Percentiles rank a stretch among this genome's conserved stretches.
phyloP scores from a whole-genome alignment of 2,113 vertebrate genomes.

The Clarias gariepinus region DNA sequence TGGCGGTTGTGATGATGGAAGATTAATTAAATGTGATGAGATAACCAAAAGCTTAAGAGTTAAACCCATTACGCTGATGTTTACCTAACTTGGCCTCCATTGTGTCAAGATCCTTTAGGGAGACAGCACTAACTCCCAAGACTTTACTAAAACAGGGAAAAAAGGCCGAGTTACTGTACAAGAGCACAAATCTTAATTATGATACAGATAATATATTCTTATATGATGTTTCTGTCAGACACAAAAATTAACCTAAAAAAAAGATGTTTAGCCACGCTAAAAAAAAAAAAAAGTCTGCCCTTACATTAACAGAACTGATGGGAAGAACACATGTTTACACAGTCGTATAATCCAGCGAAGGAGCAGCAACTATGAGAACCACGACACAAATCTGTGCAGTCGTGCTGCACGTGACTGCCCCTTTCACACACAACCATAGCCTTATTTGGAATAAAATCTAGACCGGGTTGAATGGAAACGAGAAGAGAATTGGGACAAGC shows the following conservation, averaged over 20 bases:
- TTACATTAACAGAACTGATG: background rate
- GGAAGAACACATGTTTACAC: constrained; percentile 46
- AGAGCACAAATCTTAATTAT: background rate
- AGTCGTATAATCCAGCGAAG: constrained; percentile 29
- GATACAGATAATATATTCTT: background rate
- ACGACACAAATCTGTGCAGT: constrained; percentile 30
- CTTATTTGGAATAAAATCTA: constrained; percentile 53
- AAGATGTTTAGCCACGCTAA: too few relatives aligned
- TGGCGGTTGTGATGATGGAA: constrained; percentile 50
- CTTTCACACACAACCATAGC: constrained; percentile 25
- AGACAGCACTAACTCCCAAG: background rate
- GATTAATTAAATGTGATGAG: constrained; percentile 60
- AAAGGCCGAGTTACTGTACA: background rate
- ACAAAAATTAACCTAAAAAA: background rate
- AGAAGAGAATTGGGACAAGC: constrained; percentile 1
- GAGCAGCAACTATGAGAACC: constrained; percentile 35
- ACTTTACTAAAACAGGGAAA: background rate
- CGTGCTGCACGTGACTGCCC: constrained; percentile 35
- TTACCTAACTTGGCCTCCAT: constrained; percentile 32
- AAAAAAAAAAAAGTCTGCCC: background rate
- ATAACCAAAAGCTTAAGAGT: constrained; percentile 61
- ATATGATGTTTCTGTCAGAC: background rate
- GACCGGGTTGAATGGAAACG: constrained; percentile 20
- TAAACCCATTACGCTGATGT: constrained; percentile 39
- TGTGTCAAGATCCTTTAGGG: constrained; percentile 12